Conservation (phyloP, 1,140 invertebrate genomes). For the Pseudomyrmex flavicornis region DNA sequence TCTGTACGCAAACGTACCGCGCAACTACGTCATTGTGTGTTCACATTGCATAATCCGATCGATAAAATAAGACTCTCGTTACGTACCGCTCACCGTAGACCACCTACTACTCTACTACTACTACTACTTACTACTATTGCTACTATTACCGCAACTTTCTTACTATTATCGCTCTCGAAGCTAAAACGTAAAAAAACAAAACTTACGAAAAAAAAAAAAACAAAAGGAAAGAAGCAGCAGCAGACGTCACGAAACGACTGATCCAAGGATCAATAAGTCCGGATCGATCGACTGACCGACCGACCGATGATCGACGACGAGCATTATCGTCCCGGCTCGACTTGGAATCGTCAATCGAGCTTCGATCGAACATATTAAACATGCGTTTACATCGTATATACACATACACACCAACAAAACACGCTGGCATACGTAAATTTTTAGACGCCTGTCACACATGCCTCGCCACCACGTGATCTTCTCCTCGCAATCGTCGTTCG, state of each 20-base stretch:
- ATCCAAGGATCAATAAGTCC: conserved; percentile 59
- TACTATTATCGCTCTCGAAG: conserved; percentile 68
- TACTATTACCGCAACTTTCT: conserved; percentile 61
- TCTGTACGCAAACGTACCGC: conserved; percentile 84
- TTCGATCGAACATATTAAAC: conserved; percentile 28
- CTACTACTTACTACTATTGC: conserved; percentile 63
- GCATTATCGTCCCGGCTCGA: conserved; percentile 11
- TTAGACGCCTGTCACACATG: conserved; percentile 16
- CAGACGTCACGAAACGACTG: conserved; percentile 65
- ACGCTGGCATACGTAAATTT: conserved; percentile 15
- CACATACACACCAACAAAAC: neutral
- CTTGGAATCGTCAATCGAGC: conserved; percentile 19
- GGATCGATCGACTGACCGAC: conserved; percentile 52
- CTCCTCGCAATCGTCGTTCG: conserved; percentile 35
- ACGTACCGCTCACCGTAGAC: conserved; percentile 81
- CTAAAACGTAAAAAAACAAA: conserved; percentile 38
- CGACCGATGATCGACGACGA: conserved; percentile 55
- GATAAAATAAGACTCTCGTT: conserved; percentile 84
- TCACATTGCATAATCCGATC: conserved; percentile 85
- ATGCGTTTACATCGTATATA: neutral
- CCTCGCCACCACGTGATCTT: conserved; percentile 52
- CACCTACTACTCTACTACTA: conserved; percentile 69
- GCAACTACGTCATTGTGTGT: conserved; percentile 85
- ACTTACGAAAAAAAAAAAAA: conserved; percentile 46
- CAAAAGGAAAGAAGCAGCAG: conserved; percentile 45